phyloP scores from a whole-genome alignment of 2,888 invertebrate species.

The Cerceris ruficornis region DNA sequence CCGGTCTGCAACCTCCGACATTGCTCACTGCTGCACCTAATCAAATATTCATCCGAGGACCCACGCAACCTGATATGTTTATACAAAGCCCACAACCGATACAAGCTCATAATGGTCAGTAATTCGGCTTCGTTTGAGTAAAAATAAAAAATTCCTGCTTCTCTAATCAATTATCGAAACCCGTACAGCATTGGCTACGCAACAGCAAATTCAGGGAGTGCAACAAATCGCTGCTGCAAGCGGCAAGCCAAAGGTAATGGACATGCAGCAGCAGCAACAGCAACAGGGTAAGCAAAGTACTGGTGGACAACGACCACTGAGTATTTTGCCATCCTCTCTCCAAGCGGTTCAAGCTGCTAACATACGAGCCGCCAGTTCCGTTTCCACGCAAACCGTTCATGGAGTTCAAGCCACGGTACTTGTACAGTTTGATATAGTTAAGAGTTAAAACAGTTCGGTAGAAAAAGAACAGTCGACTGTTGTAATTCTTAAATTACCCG shows the following conservation, averaged over 20 bases:
- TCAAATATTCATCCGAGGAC: conserved; percentile 91
- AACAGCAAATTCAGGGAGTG: conserved; percentile 81
- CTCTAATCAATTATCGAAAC: conserved; percentile 3
- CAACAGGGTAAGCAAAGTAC: conserved; percentile 74
- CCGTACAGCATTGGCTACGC: conserved; percentile 77
- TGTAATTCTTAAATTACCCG: conserved; percentile 12
- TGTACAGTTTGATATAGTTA: conserved; percentile 73
- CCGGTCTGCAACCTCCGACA: conserved; percentile 88
- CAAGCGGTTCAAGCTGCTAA: conserved; percentile 83
- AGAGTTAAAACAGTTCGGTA: conserved; percentile 7
- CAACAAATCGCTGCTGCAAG: conserved; percentile 80
- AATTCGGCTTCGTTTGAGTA: not conserved
- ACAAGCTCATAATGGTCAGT: conserved; percentile 87
- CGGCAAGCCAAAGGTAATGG: conserved; percentile 78
- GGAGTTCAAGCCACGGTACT: conserved; percentile 80
- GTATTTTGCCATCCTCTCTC: conserved; percentile 85
- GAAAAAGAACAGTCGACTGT: conserved; percentile 14
- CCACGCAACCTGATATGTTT: conserved; percentile 91
- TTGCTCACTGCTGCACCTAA: conserved; percentile 87
- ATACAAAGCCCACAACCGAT: conserved; percentile 90
- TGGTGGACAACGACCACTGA: conserved; percentile 78
- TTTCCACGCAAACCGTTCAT: conserved; percentile 90
- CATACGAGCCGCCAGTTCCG: conserved; percentile 90
- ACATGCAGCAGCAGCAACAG: conserved; percentile 81
- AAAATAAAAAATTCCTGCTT: not conserved